Evolutionary conservation across 30 jellyfish, hydroid and myxozoan species (phyloP).

Genomic region (Chrysaora quinquecirrha): DNA sequence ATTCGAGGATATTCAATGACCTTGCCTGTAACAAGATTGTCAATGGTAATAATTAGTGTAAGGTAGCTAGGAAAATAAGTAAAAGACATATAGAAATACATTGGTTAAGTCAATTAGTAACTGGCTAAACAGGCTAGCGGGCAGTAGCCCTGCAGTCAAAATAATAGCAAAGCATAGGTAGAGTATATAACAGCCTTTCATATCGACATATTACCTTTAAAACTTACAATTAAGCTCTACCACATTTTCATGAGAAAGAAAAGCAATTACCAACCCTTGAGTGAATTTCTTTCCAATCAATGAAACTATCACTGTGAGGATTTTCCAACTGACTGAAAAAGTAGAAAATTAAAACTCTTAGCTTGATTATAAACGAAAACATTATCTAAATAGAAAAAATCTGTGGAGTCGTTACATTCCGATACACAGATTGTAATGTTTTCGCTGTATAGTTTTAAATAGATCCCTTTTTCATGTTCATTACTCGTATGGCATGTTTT

Average conservation of each 20-base stretch:
- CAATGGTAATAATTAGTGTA: background rate
- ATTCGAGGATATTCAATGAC: slow-evolving; percentile 21
- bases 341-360: background rate
- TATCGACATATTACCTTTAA: background rate
- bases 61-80: background rate
- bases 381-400: too few relatives aligned
- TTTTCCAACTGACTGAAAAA: slow-evolving; percentile 8
- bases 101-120: background rate
- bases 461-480: too few relatives aligned
- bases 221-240: too few relatives aligned
- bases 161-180: too few relatives aligned
- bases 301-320: background rate
- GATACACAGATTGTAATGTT: background rate
- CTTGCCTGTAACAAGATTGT: slow-evolving; percentile 22
- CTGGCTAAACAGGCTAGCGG: background rate
- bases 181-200: background rate
- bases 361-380: background rate
- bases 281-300: slow-evolving; percentile 33
- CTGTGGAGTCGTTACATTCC: background rate
- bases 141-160: background rate
- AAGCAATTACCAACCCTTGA: slow-evolving; percentile 17
- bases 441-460: too few relatives aligned
- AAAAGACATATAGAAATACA: background rate
- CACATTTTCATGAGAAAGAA: too few relatives aligned
- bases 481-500: too few relatives aligned